A percentile compares a stretch with the other conserved stretches of the same genome.
Conservation (phyloP, 2,888 invertebrate species). For the Chymomyza amoena region DNA sequence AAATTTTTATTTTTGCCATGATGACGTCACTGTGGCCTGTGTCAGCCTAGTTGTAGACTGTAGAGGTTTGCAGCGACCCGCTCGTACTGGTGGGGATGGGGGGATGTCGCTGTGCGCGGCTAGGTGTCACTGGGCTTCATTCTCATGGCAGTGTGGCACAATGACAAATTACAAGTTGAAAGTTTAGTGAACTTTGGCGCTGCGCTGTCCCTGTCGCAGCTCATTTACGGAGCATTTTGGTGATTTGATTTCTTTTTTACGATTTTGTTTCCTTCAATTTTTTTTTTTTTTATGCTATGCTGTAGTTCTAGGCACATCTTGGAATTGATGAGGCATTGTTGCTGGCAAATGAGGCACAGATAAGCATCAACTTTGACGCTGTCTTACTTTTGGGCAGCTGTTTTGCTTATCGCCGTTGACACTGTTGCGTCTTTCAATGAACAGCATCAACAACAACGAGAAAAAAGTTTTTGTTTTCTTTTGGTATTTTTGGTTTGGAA, state of each 20-base stretch:
- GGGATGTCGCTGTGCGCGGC: slow-evolving; percentile 36
- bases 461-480: slow-evolving; percentile 4
- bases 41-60: neutral
- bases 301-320: slow-evolving; percentile 14
- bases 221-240: slow-evolving; percentile 8
- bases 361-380: slow-evolving; percentile 66
- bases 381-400: slow-evolving; percentile 3
- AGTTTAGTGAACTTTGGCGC: slow-evolving; percentile 69
- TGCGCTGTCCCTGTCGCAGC: neutral
- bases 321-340: slow-evolving; percentile 66
- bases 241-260: slow-evolving; percentile 22
- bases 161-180: slow-evolving; percentile 71
- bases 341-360: slow-evolving; percentile 66
- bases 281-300: slow-evolving; percentile 21
- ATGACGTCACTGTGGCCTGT: too few relatives aligned
- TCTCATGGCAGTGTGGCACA: slow-evolving; percentile 55
- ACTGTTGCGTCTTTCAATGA: slow-evolving; percentile 13
- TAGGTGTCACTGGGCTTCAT: slow-evolving; percentile 47
- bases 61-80: neutral
- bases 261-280: slow-evolving; percentile 36
- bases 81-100: neutral
- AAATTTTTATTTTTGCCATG: too few relatives aligned
- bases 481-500: slow-evolving; percentile 11
- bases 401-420: slow-evolving; percentile 36
- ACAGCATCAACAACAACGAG: neutral